These are phyloP conservation scores for Frieseomelitta varia DNA, from an alignment of 1,140 invertebrate species.

Conservation along the genomic window DNA sequence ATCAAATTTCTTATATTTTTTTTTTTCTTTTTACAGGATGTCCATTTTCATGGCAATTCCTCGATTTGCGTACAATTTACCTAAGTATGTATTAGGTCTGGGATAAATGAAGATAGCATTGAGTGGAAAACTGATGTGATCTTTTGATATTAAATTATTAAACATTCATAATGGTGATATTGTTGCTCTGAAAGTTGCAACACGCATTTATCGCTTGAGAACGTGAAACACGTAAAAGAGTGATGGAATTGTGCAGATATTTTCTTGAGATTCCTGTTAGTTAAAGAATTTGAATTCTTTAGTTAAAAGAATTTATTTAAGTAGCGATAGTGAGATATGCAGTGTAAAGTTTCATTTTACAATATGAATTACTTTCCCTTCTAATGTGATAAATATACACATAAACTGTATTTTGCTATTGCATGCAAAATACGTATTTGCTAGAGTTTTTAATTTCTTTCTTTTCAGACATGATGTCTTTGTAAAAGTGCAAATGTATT, in stretches of 20 bases:
- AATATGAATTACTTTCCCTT: not conserved
- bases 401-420: not conserved
- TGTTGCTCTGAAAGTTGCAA: not conserved
- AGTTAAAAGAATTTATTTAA: slow-evolving; percentile 6
- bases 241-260: not conserved
- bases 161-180: not conserved
- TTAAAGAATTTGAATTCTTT: not conserved
- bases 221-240: not conserved
- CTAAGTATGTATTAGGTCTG: slow-evolving; percentile 88
- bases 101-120: slow-evolving; percentile 79
- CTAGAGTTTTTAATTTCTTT: not conserved
- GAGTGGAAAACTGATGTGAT: not conserved
- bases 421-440: not conserved
- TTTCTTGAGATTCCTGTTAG: not conserved
- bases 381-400: not conserved
- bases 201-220: not conserved
- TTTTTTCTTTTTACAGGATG: slow-evolving; percentile 84
- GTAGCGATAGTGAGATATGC: not conserved
- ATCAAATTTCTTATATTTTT: not conserved
- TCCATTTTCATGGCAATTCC: slow-evolving; percentile 90
- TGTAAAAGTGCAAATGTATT: not conserved
- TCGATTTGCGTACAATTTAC: slow-evolving; percentile 89
- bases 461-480: not conserved
- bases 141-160: slow-evolving; percentile 22
- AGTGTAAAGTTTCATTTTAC: not conserved